Evolutionary conservation across 2,113 vertebrate species (phyloP).

Genomic region (Peromyscus maniculatus): DNA sequence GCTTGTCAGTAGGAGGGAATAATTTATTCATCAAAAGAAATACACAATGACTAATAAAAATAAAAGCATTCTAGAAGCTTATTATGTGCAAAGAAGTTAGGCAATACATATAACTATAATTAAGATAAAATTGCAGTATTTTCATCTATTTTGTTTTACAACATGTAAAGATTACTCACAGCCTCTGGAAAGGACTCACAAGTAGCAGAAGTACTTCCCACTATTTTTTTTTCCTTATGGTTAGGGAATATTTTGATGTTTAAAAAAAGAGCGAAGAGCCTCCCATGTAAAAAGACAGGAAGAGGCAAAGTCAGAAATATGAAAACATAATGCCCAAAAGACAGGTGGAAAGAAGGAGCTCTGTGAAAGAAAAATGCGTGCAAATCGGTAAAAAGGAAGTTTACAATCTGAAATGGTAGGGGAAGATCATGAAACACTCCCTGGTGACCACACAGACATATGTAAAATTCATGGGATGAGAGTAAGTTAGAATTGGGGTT

Average conservation of each 20-base stretch:
- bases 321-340: not conserved
- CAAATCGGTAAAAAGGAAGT: not conserved
- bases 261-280: not conserved
- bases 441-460: not conserved
- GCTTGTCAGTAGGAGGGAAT: not conserved
- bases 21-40: conserved; percentile 59
- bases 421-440: not conserved
- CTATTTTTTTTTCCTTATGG: conserved; percentile 30
- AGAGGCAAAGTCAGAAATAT: not conserved
- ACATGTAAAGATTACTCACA: not conserved
- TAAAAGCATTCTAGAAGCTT: conserved; percentile 36
- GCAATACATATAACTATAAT: not conserved
- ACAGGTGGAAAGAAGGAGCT: not conserved
- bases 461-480: not conserved
- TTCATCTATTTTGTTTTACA: conserved; percentile 15
- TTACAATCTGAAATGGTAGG: not conserved
- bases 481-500: not conserved
- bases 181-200: not conserved
- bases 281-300: not conserved
- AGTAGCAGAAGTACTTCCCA: not conserved
- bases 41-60: not conserved
- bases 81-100: not conserved
- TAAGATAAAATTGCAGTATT: not conserved
- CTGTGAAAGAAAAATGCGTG: not conserved
- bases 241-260: not conserved